phyloP scores from a whole-genome alignment of 2,113 vertebrate genomes.

The Ammodytes dubius region DNA sequence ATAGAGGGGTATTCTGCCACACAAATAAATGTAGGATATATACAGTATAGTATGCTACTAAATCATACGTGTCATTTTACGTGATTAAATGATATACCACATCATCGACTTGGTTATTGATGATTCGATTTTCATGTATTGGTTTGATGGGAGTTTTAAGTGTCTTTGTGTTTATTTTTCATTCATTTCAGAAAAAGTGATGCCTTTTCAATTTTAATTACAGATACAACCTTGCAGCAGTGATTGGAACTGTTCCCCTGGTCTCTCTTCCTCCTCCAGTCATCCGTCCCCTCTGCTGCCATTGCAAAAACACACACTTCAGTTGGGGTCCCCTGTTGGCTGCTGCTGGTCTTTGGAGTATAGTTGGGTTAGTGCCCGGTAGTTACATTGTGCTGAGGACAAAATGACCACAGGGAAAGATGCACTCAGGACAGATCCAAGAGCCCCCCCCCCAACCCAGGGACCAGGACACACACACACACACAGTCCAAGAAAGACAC shows the following conservation, averaged over 20 bases:
- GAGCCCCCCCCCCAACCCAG: constrained; percentile 51
- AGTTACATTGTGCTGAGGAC: constrained; percentile 68
- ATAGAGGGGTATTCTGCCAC: neutral
- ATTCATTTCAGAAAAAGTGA: constrained; percentile 16
- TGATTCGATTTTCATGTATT: constrained; percentile 6
- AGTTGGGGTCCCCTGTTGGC: constrained; percentile 61
- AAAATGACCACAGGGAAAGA: constrained; percentile 75
- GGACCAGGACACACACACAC: constrained; percentile 64
- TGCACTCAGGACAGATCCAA: constrained; percentile 61
- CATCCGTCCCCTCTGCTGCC: constrained; percentile 25
- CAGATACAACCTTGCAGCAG: constrained; percentile 19
- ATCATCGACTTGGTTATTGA: constrained; percentile 1
- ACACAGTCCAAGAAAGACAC: neutral
- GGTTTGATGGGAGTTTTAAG: neutral
- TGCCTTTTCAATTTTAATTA: constrained; percentile 9
- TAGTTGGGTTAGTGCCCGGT: constrained; percentile 74
- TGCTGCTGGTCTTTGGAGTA: constrained; percentile 63
- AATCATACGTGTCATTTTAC: constrained; percentile 16
- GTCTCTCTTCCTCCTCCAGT: constrained; percentile 35
- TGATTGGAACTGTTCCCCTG: neutral
- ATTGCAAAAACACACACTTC: constrained; percentile 67
- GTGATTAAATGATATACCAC: constrained; percentile 14
- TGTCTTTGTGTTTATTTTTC: neutral
- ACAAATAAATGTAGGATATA: constrained; percentile 1
- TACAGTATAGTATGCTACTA: constrained; percentile 13